Base-by-base conservation (phyloP, 1,140 invertebrate genomes). In the Brachionus manjavacas region DNA sequence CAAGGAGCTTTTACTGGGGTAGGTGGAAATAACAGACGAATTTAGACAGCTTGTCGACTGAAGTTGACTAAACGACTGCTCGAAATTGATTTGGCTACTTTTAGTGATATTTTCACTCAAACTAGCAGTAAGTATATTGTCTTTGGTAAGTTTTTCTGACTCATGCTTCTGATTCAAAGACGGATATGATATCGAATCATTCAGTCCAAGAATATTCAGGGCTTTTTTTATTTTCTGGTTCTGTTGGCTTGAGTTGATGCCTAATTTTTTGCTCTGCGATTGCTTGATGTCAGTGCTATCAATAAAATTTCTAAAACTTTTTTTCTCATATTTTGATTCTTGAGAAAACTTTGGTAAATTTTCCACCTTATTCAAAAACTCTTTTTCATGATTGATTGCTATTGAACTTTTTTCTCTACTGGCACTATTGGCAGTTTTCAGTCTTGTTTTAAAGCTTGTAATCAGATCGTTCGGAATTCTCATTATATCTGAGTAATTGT, bases 401-500 rank as follows among this genome's bases (percentile, higher is more conserved):
- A 35, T n/a, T 1, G n/a, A 35, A 35, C 66, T 35, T 31, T 31
- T n/a, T 41, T 72, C 39, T 72, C 35, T 72, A 23, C 20, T 6
- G 1, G 12, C 11, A 39, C 8, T 16, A 39, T 72, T 72, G 14
- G 35, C 14, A 35, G 16, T 41, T 39, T 72, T 72, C 16, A 80
- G 16, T 46, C 31, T 81, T 43, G 55, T 25, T 31, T 68, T 81
- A 14, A 81, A 43, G 46, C n/a, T 64, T 20, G 64, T 28, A n/a
- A 81, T 35, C 52, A 81, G 64, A 31, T 81, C 79, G 14, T 60
- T 55, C 4, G 79, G 79, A 66, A 81, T 81, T 20, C 52, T 35
- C 79, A 81, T 81, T 35, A 81, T 81, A 6, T 81, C 79, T 39
- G 79, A 64, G 25, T 81, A 81, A 46, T 81, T 81, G 14, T 81